Base-by-base conservation (phyloP, 53 echinoderm and acorn worm species). In the Paracentrotus lividus region DNA sequence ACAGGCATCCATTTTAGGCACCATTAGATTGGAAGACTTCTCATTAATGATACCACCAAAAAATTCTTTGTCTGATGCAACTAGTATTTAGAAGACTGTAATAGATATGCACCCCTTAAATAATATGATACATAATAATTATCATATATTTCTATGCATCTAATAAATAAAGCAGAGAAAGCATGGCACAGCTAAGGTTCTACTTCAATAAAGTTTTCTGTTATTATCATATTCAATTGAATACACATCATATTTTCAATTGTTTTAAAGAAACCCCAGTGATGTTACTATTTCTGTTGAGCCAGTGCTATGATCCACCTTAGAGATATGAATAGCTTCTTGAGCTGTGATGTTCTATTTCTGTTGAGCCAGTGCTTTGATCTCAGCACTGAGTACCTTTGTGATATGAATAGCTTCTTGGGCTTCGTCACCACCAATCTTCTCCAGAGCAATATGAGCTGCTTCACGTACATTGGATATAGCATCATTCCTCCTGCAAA, bases 321-420 rank as follows among this genome's bases (percentile, higher is more conserved):
- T n/a, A n/a, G n/a, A n/a, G n/a, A n/a, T n/a, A n/a, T n/a, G n/a
- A n/a, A n/a, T n/a, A n/a, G n/a, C n/a, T n/a, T n/a, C n/a, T n/a
- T n/a, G n/a, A n/a, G n/a, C n/a, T n/a, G n/a, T 31, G 14, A 31
- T 66, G 57, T 6, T 65, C 44, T 75, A 91, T 68, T 91, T 91
- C 29, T 47, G 75, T 53, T 94, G 91, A 21, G 95, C 96, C 9
- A 99, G 89, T 3, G 96, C 95, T 66, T 96, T 99, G 92, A 99
- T 99, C 81, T 99, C 99, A 8, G 95, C 96, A 15, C 94, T 94
- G 34, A 97, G 92, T 8, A 99, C 99, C 78, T 96, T 99, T 54
- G 99, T 99, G 92, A 99, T 99, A 92, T 99, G 99, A 38, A 99
- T 95, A 8, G 99, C 99, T 81, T 97, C 96, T 93, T 96, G 90